Base-by-base conservation (phyloP, 1,140 invertebrate genomes). In the Pachyrhynchus sulphureomaculatus region DNA sequence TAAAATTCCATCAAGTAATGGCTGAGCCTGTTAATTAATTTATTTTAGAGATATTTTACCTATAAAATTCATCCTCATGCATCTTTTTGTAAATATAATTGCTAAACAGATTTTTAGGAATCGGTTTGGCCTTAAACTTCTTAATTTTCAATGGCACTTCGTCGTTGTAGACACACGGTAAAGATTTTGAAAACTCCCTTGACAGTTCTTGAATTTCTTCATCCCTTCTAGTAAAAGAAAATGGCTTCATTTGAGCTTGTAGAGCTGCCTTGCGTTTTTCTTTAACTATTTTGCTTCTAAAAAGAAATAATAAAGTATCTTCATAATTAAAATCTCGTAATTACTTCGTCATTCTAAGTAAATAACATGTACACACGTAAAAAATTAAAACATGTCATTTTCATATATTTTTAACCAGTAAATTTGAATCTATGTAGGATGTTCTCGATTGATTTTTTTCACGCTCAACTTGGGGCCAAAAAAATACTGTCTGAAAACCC, bases 1-100 rank as follows among this genome's bases (percentile, higher is more conserved):
- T n/a, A n/a, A n/a, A n/a, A n/a, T n/a, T n/a, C n/a, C n/a, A n/a
- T n/a, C n/a, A n/a, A n/a, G n/a, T n/a, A n/a, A n/a, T n/a, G n/a
- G n/a, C n/a, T n/a, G n/a, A n/a, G n/a, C n/a, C n/a, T n/a, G n/a
- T n/a, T n/a, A n/a, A n/a, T n/a, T n/a, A n/a, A n/a, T n/a, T n/a
- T n/a, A n/a, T n/a, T n/a, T n/a, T n/a, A n/a, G n/a, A n/a, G n/a
- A n/a, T n/a, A n/a, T n/a, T 12, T 23, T 52, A 87, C 86, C 85
- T 82, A 68, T 85, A 86, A 74, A 84, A 88, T 63, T 88, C 85
- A 64, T 88, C 84, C 70, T 88, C 86, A 37, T 84, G 78, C 79
- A 85, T 86, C 68, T 84, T 86, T 48, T 86, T 82, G 53, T 88
- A 88, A 62, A 87, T 79, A 53, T 86, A 85, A 64, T 85, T 86